Conservation (phyloP, 2,113 vertebrate genomes). For the Prochilodus magdalenae region DNA sequence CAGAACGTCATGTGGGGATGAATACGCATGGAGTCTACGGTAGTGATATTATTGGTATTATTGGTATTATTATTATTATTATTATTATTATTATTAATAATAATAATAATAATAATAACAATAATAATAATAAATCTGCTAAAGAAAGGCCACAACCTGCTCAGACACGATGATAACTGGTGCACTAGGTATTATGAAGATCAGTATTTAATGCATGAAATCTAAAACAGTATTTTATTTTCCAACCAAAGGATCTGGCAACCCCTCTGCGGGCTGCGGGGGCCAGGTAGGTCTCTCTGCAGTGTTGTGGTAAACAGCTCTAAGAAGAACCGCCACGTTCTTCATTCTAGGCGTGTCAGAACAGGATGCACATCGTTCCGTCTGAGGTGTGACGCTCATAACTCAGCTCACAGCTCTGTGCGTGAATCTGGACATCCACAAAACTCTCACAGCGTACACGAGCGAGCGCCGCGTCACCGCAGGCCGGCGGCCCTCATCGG, state of each 20-base stretch:
- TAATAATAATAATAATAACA: no score
- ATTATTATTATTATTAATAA: no score
- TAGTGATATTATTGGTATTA: no score
- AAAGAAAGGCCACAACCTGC: neutral
- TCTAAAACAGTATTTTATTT: neutral
- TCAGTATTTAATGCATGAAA: no score
- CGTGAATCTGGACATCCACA: neutral
- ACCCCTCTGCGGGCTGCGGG: no score
- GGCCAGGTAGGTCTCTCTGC: neutral
- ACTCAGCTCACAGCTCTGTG: neutral
- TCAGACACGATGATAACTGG: neutral
- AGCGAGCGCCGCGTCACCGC: neutral
- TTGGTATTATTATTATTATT: no score
- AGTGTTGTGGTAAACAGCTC: conserved; percentile 36
- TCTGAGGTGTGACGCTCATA: conserved; percentile 31
- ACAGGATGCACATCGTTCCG: conserved; percentile 4
- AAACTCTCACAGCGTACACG: neutral
- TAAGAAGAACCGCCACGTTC: neutral
- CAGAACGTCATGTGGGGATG: neutral
- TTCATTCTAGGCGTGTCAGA: conserved; percentile 21
- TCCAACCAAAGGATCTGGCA: neutral
- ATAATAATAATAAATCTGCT: neutral
- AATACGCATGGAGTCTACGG: neutral
- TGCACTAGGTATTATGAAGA: no score
- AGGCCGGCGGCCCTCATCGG: no score